Base-by-base conservation (phyloP, 2,888 invertebrate genomes). In the Diplazon laetatorius region DNA sequence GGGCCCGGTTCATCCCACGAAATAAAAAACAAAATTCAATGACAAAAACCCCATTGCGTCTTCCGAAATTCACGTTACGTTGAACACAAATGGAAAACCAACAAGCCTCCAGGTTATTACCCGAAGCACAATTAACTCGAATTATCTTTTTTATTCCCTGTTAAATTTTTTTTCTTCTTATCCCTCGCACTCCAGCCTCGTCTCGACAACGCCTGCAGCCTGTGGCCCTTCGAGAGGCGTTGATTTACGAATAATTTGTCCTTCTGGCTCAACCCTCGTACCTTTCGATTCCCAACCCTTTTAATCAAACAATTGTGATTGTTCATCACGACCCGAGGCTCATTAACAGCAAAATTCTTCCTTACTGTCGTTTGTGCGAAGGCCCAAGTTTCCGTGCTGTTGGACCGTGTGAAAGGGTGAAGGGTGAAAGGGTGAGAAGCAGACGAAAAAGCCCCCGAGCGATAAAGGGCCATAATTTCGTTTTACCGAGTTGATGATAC, bases 1-100 rank as follows among this genome's bases (percentile, higher is more conserved):
- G 10, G 5, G 10, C 12, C n/a, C 8, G 1, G 6, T 0, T 46
- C 25, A 14, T 62, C 46, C 9, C 46, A 22, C 44, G 5, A 20
- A 8, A 12, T 20, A 2, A 42, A 52, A 18, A 55, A 16, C 16
- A 14, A 35, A 14, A 25, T 62, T 62, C 39, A 59, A 72, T 72
- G 55, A 72, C n/a, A n/a, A n/a, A 66, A 69, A 55, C 42, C 46
- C 44, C 68, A 55, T 68, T 22, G 52, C 35, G 66, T 76, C 44
- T 44, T 52, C 44, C 16, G 18, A 18, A 50, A 10, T 22, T 42
- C 30, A 57, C 62, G 44, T 52, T 18, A 62, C 46, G 46, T 42
- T 55, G 48, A 62, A 62, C 66, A 57, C 59, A 37, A 72, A 77
- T 65, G 57, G 22, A 48, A 70, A 70, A 46, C 46, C 46, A 68